Conservation (phyloP, 2,113 vertebrate species). For the Passer montanus region DNA sequence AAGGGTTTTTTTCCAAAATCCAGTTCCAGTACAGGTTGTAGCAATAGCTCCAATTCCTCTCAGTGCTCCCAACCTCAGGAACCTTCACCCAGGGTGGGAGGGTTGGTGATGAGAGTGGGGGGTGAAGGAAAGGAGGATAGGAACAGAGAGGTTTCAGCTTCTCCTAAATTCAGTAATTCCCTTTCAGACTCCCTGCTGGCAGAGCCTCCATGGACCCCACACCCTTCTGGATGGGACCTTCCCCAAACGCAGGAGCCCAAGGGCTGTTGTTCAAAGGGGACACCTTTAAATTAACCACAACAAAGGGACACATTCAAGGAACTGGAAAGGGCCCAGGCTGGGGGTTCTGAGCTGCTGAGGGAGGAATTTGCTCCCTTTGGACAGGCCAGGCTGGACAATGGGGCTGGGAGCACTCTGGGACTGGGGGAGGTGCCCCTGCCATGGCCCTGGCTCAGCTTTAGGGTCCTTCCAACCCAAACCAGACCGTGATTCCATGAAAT, state of each 20-base stretch:
- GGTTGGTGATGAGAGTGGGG: background rate
- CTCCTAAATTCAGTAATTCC: background rate
- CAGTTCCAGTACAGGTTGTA: background rate
- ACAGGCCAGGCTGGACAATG: background rate
- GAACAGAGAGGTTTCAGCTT: background rate
- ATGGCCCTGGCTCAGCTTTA: background rate
- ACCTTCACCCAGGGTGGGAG: background rate
- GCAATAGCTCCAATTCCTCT: background rate
- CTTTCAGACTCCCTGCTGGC: background rate
- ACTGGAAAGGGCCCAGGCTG: background rate
- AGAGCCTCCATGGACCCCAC: background rate
- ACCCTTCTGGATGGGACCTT: background rate
- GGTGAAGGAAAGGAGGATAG: background rate
- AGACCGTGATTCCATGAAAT: fast-evolving
- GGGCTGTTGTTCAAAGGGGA: background rate
- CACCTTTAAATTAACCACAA: background rate
- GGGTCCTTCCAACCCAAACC: background rate
- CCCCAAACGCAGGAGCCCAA: background rate
- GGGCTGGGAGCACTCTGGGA: background rate
- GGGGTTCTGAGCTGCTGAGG: background rate
- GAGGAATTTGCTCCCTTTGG: background rate
- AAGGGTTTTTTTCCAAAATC: background rate
- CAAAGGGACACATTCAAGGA: background rate
- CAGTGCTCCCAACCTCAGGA: background rate
- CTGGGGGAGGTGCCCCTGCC: background rate